These are phyloP conservation scores for Xiphorhynchus elegans DNA, from an alignment of 2,113 vertebrate species.

Conservation along the genomic window DNA sequence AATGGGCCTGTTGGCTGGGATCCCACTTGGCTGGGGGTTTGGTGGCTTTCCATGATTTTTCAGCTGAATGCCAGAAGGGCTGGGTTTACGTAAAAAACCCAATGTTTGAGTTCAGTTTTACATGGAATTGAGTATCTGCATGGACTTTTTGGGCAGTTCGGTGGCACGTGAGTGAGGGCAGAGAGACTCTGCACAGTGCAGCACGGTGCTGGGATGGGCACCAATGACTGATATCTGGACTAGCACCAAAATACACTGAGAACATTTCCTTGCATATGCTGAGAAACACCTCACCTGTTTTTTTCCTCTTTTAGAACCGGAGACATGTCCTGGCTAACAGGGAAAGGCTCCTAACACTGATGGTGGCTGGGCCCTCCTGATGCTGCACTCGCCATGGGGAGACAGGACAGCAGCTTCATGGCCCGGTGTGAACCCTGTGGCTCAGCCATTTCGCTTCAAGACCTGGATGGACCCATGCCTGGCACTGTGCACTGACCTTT, in stretches of 20 bases:
- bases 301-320: slow-evolving; percentile 62
- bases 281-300: neutral
- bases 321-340: slow-evolving; percentile 76
- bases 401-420: fast-evolving
- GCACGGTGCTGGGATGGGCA: neutral
- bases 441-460: neutral
- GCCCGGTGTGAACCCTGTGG: fast-evolving
- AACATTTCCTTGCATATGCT: fast-evolving
- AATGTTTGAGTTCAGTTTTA: neutral
- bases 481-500: neutral
- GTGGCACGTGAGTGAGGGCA: neutral
- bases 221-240: fast-evolving
- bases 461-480: neutral
- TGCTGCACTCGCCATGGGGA: fast-evolving
- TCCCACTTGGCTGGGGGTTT: neutral
- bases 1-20: neutral
- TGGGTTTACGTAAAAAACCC: neutral
- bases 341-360: slow-evolving; percentile 60
- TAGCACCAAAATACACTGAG: neutral
- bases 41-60: neutral
- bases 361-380: neutral
- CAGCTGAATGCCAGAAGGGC: neutral
- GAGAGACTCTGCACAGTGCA: neutral
- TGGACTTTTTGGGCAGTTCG: neutral
- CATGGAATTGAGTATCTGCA: neutral